A percentile compares a stretch with the other conserved stretches of the same genome.
phyloP scores from a whole-genome alignment of 2,797 vertebrate species.

The Typhlichthys eigenmanni region DNA sequence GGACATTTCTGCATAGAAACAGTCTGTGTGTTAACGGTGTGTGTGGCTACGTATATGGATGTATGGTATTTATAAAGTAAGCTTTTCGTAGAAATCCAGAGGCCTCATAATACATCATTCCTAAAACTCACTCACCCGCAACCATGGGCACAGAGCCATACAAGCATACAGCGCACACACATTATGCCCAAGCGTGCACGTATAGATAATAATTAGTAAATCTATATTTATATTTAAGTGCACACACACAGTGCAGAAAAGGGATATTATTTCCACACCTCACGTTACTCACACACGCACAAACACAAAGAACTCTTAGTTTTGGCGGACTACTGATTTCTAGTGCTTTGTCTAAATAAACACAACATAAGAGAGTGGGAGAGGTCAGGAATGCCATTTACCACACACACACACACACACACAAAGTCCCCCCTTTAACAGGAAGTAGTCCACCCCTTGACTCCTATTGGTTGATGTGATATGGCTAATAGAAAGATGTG shows the following conservation, averaged over 20 bases:
- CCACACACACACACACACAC: background rate
- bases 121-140: conserved; percentile 35
- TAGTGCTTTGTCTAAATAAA: background rate
- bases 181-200: background rate
- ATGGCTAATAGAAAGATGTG: conserved; percentile 47
- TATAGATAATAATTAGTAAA: conserved; percentile 12
- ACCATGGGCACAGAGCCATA: conserved; percentile 17
- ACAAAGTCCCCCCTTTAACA: conserved; percentile 42
- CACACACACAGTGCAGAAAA: conserved; percentile 3
- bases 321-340: background rate
- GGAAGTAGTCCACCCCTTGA: conserved; percentile 66
- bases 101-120: conserved; percentile 33
- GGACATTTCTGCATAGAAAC: background rate
- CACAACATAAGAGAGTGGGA: background rate
- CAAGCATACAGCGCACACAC: conserved; percentile 16
- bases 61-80: conserved; percentile 27
- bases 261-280: too few relatives aligned
- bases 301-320: background rate
- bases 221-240: background rate
- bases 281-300: background rate
- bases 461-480: conserved; percentile 45
- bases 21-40: conserved; percentile 3
- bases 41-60: background rate
- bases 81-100: conserved; percentile 25
- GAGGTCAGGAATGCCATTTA: background rate